A percentile compares a stretch with the other conserved stretches of the same genome.
Evolutionary conservation across 2,797 vertebrate genomes (phyloP).

Genomic region (Chelon labrosus): DNA sequence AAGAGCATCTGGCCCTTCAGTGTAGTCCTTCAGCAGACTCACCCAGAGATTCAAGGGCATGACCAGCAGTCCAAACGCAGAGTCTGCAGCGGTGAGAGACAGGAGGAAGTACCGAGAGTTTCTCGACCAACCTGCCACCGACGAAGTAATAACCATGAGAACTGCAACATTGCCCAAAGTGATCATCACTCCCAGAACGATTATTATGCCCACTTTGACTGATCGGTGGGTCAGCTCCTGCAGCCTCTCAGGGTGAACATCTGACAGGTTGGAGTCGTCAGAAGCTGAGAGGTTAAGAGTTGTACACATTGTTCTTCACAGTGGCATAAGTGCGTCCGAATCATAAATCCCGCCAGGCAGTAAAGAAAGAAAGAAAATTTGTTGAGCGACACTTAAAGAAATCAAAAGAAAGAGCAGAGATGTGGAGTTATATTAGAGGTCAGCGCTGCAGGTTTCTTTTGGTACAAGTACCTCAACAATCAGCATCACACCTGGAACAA

Average conservation of each 20-base stretch:
- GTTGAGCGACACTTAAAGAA: background rate
- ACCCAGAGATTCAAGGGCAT: constrained; percentile 89
- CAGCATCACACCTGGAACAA: constrained; percentile 75
- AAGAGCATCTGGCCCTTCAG: constrained; percentile 78
- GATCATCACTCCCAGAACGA: constrained; percentile 84
- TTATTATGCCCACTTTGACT: constrained; percentile 85
- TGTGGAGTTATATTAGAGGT: background rate
- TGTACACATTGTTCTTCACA: constrained; percentile 63
- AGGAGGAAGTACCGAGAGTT: constrained; percentile 88
- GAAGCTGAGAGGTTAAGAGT: constrained; percentile 50
- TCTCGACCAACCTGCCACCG: constrained; percentile 88
- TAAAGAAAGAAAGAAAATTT: background rate
- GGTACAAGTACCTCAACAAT: constrained; percentile 20
- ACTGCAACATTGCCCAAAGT: constrained; percentile 87
- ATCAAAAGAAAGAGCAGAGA: constrained; percentile 2
- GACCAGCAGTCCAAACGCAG: constrained; percentile 86
- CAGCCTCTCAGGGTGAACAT: constrained; percentile 50
- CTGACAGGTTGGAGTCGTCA: constrained; percentile 56
- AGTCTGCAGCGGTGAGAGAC: constrained; percentile 87
- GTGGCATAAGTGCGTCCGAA: constrained; percentile 28
- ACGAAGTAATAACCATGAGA: constrained; percentile 86
- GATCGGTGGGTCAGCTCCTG: constrained; percentile 75
- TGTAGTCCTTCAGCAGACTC: constrained; percentile 83
- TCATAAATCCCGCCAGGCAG: constrained; percentile 1
- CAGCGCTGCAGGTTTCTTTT: constrained; percentile 15